A percentile compares a stretch with the other conserved stretches of the same genome.
phyloP scores from a whole-genome alignment of 2,888 invertebrate genomes.

The Dicroscelio sp. region DNA sequence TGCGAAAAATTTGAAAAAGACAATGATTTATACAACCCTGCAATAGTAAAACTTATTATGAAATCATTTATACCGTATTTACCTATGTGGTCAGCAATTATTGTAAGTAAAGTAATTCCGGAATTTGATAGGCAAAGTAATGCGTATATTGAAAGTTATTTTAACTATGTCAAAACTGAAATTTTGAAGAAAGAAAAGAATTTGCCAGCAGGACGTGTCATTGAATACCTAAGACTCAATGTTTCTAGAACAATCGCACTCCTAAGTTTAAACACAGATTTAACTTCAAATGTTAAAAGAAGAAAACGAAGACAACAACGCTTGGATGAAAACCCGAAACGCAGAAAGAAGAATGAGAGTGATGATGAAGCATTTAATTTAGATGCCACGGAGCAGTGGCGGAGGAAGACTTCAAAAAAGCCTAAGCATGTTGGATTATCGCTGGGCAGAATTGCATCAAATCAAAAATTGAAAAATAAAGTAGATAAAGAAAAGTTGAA shows the following conservation, averaged over 20 bases:
- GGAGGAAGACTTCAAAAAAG: not conserved
- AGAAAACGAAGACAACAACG: not conserved
- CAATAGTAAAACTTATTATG: constrained; percentile 1
- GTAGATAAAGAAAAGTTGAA: not conserved
- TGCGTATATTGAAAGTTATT: constrained; percentile 23
- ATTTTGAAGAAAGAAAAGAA: not conserved
- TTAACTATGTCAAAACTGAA: not conserved
- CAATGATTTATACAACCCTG: not conserved
- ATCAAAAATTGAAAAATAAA: too few species aligned
- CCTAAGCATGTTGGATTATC: not conserved
- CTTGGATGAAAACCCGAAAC: not conserved
- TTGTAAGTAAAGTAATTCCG: not conserved
- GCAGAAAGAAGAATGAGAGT: not conserved
- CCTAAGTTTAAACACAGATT: not conserved
- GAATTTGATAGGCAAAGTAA: constrained; percentile 29
- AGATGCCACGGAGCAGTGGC: not conserved
- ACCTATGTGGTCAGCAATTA: constrained; percentile 20
- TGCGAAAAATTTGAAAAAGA: too few species aligned
- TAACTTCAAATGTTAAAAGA: constrained; percentile 5
- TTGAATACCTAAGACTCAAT: not conserved
- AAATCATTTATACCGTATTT: constrained; percentile 29
- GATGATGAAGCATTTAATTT: not conserved
- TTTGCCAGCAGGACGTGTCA: not conserved
- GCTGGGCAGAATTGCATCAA: not conserved
- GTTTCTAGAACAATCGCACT: not conserved